Base-by-base conservation (phyloP, 2,113 vertebrate genomes). In the Neotoma lepida region DNA sequence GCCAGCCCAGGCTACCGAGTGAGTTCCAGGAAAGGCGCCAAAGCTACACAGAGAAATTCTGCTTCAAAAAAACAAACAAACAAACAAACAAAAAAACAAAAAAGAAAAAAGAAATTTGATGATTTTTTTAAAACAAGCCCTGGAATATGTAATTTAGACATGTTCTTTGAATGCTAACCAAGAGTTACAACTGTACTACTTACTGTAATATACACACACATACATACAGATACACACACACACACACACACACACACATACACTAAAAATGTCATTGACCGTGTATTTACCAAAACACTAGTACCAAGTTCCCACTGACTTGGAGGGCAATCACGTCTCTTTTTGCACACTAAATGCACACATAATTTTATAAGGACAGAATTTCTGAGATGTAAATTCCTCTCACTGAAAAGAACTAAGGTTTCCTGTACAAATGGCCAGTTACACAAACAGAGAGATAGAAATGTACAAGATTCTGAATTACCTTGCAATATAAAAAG, bases 401-500 rank as follows among this genome's bases (percentile, higher is more conserved):
- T n/a, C 73, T 54, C 18, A 78, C 14, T 70, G 28, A 77, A 64
- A 86, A 68, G 10, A 81, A 89, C 35, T 54, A 89, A 61, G 26
- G 26, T 14, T 64, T n/a, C 51, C 35, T 90, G 6, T 13, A 95
- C 24, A 96, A 90, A 73, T 9, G 41, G 74, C n/a, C 54, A 74
- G 54, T 56, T 81, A 81, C 2, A 93, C 49, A 39, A 30, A n/a
- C 46, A 20, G 22, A 26, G 26, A 63, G 24, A 56, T 39, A 30
- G n/a, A 96, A 92, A 92, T 17, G 9, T 39, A 56, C 1, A 74
- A 49, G 41, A 96, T 14, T 56, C 33, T 30, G 10, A 30, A 80
- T 93, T 89, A 66, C 56, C 13, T 84, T 88, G 44, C 18, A 89
- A 81, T 20, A 89, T 63, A 33, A 91, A 96, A 86, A 77, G 78